Conservation (phyloP, 2,888 invertebrate species). For the Cephus spinipes region DNA sequence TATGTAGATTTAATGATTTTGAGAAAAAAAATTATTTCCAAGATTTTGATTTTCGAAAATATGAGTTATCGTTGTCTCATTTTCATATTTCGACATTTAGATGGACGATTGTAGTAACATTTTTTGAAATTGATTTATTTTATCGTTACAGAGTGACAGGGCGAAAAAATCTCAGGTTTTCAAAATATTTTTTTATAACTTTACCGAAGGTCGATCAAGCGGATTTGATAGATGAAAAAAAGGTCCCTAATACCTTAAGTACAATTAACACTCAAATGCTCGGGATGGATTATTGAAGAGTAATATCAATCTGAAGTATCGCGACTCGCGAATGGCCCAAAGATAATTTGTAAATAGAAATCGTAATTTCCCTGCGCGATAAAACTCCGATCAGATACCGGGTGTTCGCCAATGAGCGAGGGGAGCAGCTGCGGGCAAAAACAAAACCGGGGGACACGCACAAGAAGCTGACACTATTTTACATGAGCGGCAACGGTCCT, state of each 20-base stretch:
- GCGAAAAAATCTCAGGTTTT: no score
- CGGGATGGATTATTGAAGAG: neutral
- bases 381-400: slow-evolving; percentile 46
- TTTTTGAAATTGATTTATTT: neutral
- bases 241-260: neutral
- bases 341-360: slow-evolving; percentile 16
- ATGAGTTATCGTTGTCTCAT: neutral
- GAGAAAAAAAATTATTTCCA: no score
- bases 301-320: neutral
- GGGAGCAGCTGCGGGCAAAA: slow-evolving; percentile 44
- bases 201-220: neutral
- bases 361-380: slow-evolving; percentile 33
- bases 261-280: neutral
- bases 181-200: neutral
- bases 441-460: slow-evolving; percentile 54
- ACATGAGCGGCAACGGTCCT: slow-evolving; percentile 37
- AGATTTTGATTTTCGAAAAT: neutral
- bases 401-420: slow-evolving; percentile 55
- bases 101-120: neutral
- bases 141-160: neutral
- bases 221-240: neutral
- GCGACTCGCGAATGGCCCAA: neutral
- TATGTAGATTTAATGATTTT: no score
- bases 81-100: neutral
- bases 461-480: slow-evolving; percentile 49